Conservation (phyloP, 2,113 vertebrate genomes). For the Cebidichthys violaceus region DNA sequence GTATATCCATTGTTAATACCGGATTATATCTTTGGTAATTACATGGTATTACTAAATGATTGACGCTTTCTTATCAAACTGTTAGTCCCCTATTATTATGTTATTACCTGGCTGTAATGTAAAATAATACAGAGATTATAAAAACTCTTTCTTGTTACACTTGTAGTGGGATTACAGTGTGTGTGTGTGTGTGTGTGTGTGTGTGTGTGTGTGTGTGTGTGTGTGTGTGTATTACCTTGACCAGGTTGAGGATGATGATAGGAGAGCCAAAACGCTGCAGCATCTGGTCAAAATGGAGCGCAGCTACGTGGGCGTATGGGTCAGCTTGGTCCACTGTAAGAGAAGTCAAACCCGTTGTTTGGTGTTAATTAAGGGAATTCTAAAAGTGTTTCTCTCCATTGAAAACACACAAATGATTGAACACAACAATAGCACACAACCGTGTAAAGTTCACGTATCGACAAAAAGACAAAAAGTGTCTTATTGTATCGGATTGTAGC, state of each 20-base stretch:
- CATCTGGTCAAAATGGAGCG: conserved; percentile 99
- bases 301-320: conserved; percentile 93
- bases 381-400: too few relatives aligned
- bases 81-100: too few relatives aligned
- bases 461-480: not conserved
- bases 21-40: too few relatives aligned
- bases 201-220: not conserved
- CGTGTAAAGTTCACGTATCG: too few relatives aligned
- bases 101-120: too few relatives aligned
- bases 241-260: conserved; percentile 97
- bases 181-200: not conserved
- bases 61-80: too few relatives aligned
- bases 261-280: conserved; percentile 97
- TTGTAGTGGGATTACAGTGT: not conserved
- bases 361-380: not conserved
- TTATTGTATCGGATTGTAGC: not conserved
- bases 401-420: too few relatives aligned
- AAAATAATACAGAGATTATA: too few relatives aligned
- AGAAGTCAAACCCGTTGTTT: not conserved
- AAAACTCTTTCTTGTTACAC: too few relatives aligned
- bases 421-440: too few relatives aligned
- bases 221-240: conserved; percentile 87
- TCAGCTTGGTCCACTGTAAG: conserved; percentile 97
- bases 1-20: too few relatives aligned
- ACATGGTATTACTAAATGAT: too few relatives aligned